Evolutionary conservation across 1,140 invertebrate genomes (phyloP).

Genomic region (Pseudachorutes palmiensis): DNA sequence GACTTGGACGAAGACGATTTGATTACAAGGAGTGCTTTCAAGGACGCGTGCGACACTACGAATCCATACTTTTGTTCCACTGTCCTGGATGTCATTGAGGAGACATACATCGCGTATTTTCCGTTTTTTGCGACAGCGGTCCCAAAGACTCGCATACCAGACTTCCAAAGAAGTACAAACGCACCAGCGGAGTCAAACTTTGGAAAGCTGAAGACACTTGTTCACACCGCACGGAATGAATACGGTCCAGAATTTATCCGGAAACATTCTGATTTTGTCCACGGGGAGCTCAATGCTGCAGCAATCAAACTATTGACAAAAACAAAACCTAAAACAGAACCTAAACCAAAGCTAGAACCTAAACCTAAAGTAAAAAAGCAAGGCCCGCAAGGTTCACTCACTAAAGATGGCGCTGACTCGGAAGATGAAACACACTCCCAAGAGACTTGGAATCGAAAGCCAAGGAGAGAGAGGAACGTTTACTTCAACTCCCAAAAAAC

Average conservation of each 20-base stretch:
- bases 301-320: background rate
- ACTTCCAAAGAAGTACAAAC: background rate
- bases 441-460: background rate
- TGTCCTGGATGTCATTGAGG: background rate
- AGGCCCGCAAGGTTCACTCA: no score
- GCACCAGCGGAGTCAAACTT: background rate
- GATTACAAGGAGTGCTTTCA: background rate
- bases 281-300: background rate
- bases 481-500: background rate
- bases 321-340: background rate
- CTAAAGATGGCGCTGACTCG: no score
- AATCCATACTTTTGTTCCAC: background rate
- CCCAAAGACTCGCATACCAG: background rate
- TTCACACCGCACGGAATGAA: background rate
- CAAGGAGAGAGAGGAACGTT: background rate
- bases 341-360: no score
- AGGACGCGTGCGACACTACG: background rate
- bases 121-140: background rate
- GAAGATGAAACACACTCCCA: background rate
- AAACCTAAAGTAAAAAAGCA: background rate
- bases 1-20: background rate
- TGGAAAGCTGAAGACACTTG: background rate
- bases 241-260: background rate
- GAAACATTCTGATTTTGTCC: background rate
- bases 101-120: background rate